These are phyloP conservation scores for Ormyrus nitidulus DNA, from an alignment of 2,888 invertebrate genomes.

Conservation along the genomic window DNA sequence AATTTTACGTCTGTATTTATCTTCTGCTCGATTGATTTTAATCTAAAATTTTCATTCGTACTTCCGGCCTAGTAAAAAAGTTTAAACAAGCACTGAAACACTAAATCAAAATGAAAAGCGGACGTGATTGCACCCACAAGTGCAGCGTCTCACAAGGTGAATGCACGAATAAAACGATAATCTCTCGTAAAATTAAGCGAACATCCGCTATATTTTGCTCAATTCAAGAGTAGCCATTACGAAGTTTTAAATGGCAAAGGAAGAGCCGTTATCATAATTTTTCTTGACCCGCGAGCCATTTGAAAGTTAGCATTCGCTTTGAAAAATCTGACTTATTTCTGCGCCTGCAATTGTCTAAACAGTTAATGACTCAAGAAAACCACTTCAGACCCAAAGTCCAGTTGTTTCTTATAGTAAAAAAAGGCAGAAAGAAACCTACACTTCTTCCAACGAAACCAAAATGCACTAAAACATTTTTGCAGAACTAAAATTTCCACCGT, in stretches of 20 bases:
- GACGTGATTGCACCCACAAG: neutral
- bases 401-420: too few species aligned
- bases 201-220: constrained; percentile 29
- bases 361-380: too few species aligned
- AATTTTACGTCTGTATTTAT: too few species aligned
- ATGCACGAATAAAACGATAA: constrained; percentile 39
- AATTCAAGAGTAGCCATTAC: constrained; percentile 16
- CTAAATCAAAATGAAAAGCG: constrained; percentile 10
- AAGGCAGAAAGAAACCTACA: too few species aligned
- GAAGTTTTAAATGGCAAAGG: constrained; percentile 23
- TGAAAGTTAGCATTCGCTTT: neutral
- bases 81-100: neutral
- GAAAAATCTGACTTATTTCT: neutral
- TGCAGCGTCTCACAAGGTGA: constrained; percentile 39
- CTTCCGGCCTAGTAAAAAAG: too few species aligned
- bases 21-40: too few species aligned
- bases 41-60: too few species aligned
- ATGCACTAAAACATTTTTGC: too few species aligned
- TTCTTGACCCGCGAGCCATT: neutral
- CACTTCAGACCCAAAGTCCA: too few species aligned
- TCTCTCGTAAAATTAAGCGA: constrained; percentile 40
- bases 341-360: neutral
- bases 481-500: too few species aligned
- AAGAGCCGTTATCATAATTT: constrained; percentile 21
- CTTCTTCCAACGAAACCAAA: too few species aligned